Evolutionary conservation across 2,797 vertebrate genomes (phyloP).

Genomic region (Esox masquinongy): DNA sequence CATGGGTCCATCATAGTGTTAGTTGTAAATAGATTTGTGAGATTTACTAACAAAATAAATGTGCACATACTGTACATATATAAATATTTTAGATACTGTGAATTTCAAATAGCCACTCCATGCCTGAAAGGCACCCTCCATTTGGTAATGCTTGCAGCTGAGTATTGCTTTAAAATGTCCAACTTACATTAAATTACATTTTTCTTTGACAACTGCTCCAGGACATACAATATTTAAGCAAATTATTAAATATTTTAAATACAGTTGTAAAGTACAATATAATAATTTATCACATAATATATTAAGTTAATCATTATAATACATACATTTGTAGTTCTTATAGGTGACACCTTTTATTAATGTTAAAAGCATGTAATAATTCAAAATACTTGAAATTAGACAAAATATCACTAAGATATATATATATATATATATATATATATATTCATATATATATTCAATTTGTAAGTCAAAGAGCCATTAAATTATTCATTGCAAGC

Average conservation of each 20-base stretch:
- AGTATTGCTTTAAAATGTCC: slow-evolving; percentile 51
- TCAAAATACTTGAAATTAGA: slow-evolving; percentile 74
- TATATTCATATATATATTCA: slow-evolving; percentile 72
- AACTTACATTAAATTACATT: slow-evolving; percentile 62
- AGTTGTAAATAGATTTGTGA: slow-evolving; percentile 21
- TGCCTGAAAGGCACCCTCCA: slow-evolving; percentile 68
- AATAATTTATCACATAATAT: slow-evolving; percentile 59
- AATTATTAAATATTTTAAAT: slow-evolving; percentile 71
- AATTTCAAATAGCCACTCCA: slow-evolving; percentile 13
- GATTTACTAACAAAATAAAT: slow-evolving; percentile 26
- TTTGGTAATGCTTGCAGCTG: slow-evolving; percentile 66
- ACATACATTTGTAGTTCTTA: slow-evolving; percentile 73
- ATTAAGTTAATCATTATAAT: slow-evolving; percentile 73
- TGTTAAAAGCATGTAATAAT: slow-evolving; percentile 69
- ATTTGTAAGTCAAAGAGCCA: slow-evolving; percentile 69
- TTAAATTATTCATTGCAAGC: slow-evolving; percentile 63
- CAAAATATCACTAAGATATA: slow-evolving; percentile 71
- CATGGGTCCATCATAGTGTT: neutral
- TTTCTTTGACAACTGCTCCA: slow-evolving; percentile 46
- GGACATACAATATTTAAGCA: slow-evolving; percentile 65
- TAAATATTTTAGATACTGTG: neutral
- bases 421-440: slow-evolving; percentile 23
- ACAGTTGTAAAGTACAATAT: slow-evolving; percentile 72
- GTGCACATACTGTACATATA: slow-evolving; percentile 15
- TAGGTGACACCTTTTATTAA: slow-evolving; percentile 69